Conservation (phyloP, 92 coral and sea anemone genomes). For the Chrysogorgia sp. region DNA sequence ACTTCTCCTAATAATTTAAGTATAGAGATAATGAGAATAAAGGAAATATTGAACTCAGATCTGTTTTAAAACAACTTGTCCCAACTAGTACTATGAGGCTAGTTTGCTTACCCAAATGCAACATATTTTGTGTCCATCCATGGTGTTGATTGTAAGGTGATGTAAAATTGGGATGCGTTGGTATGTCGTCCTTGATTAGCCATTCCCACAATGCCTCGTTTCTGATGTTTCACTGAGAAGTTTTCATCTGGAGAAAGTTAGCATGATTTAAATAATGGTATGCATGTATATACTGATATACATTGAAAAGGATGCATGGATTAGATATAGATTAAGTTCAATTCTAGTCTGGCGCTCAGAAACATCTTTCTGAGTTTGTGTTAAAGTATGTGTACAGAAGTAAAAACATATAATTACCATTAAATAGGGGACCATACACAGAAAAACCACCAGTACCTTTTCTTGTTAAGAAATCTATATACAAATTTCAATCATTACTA, state of each 20-base stretch:
- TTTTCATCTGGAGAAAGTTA: slow-evolving; percentile 85
- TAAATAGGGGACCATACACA: slow-evolving; percentile 83
- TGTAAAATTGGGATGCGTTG: slow-evolving; percentile 93
- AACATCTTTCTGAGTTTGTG: too few species aligned
- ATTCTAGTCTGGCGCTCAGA: too few species aligned
- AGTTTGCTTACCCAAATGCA: slow-evolving; percentile 83
- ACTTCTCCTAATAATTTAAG: too few species aligned
- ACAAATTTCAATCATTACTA: too few species aligned
- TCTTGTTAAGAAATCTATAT: too few species aligned
- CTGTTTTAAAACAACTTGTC: neutral
- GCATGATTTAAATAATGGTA: neutral
- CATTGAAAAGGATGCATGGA: too few species aligned
- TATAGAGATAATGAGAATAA: too few species aligned
- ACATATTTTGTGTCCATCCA: slow-evolving; percentile 99
- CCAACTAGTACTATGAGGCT: too few species aligned
- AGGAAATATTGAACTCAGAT: neutral
- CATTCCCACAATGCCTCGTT: slow-evolving; percentile 95
- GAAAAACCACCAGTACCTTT: slow-evolving; percentile 96
- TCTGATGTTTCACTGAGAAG: slow-evolving; percentile 83
- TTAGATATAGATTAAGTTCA: too few species aligned
- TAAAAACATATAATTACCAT: slow-evolving; percentile 60
- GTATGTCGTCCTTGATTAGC: slow-evolving; percentile 98
- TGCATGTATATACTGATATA: too few species aligned
- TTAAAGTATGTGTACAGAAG: neutral
- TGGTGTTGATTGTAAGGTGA: slow-evolving; percentile 94